Evolutionary conservation across 2,797 vertebrate genomes (phyloP), one percentile per base, ranked within the genome.

Genomic region (Acanthurus leucopareius): DNA sequence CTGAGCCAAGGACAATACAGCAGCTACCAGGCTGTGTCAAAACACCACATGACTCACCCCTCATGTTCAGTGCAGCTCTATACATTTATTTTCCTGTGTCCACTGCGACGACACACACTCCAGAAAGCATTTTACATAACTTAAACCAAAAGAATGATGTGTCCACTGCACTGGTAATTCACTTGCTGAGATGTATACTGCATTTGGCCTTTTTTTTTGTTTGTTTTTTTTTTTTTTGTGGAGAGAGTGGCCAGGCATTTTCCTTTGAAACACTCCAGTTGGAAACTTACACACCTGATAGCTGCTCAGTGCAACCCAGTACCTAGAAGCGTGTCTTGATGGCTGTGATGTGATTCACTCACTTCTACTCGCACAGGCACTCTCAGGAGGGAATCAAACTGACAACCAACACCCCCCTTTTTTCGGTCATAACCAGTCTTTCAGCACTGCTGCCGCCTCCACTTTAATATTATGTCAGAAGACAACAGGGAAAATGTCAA

Each of bases 381-480:
- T 56, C 53, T 20, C 73, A 25, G 14, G 38, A 54, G 56, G 53
- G 44, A 63, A 62, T 74, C 10, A 2, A 52, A 77, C 73, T 25
- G 1, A 32, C 74, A 68, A 62, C 76, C 54, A 19, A 57, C 80
- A 45, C 42, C 48, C n/a, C 14, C 32, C 32, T 32, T 32, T 32
- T 49, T 71, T 80, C 25, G 38, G 44, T 59, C 60, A 16, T 25
- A 54, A 42, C 38, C 51, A 60, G 32, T 72, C 73, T 70, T 53
- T 53, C 14, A 65, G 62, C 28, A 5, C 16, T 32, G 11, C 62
- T 13, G 54, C 75, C 40, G n/a, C 77, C 75, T 51, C 57, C 57
- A 28, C 56, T 71, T 77, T 51, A 35, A 82, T 45, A 63, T 77
- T 52, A 80, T 25, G 77, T 76, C 73, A 82, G 48, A 72, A 28